phyloP scores from a whole-genome alignment of 2,113 vertebrate species.

The Dipodomys spectabilis region DNA sequence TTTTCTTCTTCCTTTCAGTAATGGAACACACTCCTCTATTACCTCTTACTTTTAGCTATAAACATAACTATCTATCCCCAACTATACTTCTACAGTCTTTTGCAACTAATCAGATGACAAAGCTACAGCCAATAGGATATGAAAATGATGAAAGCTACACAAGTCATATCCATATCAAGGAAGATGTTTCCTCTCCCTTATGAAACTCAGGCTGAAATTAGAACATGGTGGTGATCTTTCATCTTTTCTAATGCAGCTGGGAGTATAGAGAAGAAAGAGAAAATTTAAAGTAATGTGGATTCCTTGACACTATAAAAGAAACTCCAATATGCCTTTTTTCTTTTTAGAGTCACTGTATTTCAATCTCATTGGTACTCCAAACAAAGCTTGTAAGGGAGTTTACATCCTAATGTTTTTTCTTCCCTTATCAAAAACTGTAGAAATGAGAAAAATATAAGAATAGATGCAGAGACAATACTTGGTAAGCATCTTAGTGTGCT shows the following conservation, averaged over 20 bases:
- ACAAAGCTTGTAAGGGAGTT: background rate
- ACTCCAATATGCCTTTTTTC: conserved; percentile 11
- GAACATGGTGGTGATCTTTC: background rate
- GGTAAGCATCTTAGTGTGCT: background rate
- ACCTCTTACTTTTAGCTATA: conserved; percentile 28
- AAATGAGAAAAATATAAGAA: background rate
- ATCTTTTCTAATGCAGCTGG: conserved; percentile 12
- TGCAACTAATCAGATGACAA: conserved; percentile 10
- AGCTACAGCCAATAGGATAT: background rate
- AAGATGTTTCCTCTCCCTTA: background rate
- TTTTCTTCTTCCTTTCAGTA: background rate
- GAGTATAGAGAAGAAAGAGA: background rate
- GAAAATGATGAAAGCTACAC: conserved; percentile 5
- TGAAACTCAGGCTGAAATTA: background rate
- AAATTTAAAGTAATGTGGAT: conserved; percentile 26
- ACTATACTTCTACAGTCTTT: background rate
- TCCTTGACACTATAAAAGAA: conserved; percentile 22
- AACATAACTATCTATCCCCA: background rate
- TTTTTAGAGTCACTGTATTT: conserved; percentile 23
- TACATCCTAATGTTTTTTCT: background rate
- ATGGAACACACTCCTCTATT: background rate
- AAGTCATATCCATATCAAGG: background rate
- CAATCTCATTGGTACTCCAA: conserved; percentile 20
- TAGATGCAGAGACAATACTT: background rate
- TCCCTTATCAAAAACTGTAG: conserved; percentile 5